phyloP scores from a whole-genome alignment of 2,888 invertebrate species.

The Drosophila diplacantha region DNA sequence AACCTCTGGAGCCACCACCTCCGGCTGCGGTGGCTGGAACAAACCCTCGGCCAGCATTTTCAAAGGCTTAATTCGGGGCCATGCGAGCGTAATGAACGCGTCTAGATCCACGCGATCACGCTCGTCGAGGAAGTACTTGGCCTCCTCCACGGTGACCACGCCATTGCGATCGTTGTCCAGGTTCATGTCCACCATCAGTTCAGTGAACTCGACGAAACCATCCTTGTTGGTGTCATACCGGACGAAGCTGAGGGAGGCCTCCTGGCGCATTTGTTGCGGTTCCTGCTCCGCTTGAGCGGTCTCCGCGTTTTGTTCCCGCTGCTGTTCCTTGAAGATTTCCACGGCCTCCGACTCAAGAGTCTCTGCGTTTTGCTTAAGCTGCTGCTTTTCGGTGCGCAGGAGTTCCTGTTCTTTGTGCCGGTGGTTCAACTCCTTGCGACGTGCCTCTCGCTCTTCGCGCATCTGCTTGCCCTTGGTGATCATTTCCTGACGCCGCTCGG shows the following conservation, averaged over 20 bases:
- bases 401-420: slow-evolving; percentile 88
- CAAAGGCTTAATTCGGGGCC: slow-evolving; percentile 88
- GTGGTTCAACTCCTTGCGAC: slow-evolving; percentile 84
- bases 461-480: slow-evolving; percentile 86
- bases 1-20: slow-evolving; percentile 36
- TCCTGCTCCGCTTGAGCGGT: slow-evolving; percentile 82
- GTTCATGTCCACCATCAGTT: slow-evolving; percentile 84
- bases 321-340: slow-evolving; percentile 86
- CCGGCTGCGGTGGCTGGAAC: slow-evolving; percentile 80
- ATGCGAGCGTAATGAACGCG: slow-evolving; percentile 84
- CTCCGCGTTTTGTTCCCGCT: slow-evolving; percentile 81
- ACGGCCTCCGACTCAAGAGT: slow-evolving; percentile 86
- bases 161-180: slow-evolving; percentile 96
- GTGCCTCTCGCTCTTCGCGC: slow-evolving; percentile 85
- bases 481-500: slow-evolving; percentile 85
- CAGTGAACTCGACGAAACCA: slow-evolving; percentile 83
- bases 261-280: slow-evolving; percentile 78
- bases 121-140: slow-evolving; percentile 85
- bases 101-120: slow-evolving; percentile 83
- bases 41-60: slow-evolving; percentile 86
- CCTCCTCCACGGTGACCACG: slow-evolving; percentile 91
- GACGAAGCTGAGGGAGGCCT: slow-evolving; percentile 86
- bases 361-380: slow-evolving; percentile 85
- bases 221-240: slow-evolving; percentile 90
- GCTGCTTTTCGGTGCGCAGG: slow-evolving; percentile 87